These are phyloP conservation scores for Brienomyrus brachyistius DNA, from an alignment of 2,113 vertebrate genomes.

Conservation along the genomic window DNA sequence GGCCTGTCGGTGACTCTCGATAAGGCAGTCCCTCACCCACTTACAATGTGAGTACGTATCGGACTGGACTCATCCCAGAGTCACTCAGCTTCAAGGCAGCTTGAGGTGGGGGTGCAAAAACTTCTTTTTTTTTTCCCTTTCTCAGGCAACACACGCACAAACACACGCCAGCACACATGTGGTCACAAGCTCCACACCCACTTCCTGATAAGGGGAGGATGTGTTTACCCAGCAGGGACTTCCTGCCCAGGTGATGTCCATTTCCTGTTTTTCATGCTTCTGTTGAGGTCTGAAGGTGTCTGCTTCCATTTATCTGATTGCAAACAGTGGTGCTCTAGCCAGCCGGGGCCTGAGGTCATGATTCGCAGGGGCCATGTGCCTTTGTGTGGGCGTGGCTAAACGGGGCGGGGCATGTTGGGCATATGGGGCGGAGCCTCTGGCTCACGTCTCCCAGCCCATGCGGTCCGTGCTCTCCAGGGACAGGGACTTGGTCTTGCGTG, in stretches of 20 bases:
- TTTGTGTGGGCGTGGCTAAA: conserved; percentile 37
- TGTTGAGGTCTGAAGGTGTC: neutral
- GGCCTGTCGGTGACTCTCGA: conserved; percentile 13
- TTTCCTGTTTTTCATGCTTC: neutral
- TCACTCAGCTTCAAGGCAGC: neutral
- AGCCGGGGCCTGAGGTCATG: conserved; percentile 21
- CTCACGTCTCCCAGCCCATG: conserved; percentile 92
- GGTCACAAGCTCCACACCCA: neutral
- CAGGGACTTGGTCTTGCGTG: conserved; percentile 93
- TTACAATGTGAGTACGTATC: neutral
- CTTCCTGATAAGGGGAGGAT: neutral
- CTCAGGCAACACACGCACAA: neutral
- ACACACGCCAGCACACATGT: neutral
- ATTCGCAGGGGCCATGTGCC: conserved; percentile 13
- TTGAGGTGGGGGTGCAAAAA: neutral
- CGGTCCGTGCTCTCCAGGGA: conserved; percentile 93
- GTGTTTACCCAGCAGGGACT: neutral
- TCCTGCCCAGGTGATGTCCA: neutral
- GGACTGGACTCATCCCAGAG: neutral
- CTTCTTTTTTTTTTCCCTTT: neutral
- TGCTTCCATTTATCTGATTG: neutral
- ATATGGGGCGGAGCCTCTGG: conserved; percentile 12
- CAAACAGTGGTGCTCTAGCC: conserved; percentile 14
- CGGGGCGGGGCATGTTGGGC: conserved; percentile 50
- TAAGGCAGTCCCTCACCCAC: neutral